Base-by-base conservation (phyloP, 2,888 invertebrate genomes). In the Phytoseiulus persimilis region DNA sequence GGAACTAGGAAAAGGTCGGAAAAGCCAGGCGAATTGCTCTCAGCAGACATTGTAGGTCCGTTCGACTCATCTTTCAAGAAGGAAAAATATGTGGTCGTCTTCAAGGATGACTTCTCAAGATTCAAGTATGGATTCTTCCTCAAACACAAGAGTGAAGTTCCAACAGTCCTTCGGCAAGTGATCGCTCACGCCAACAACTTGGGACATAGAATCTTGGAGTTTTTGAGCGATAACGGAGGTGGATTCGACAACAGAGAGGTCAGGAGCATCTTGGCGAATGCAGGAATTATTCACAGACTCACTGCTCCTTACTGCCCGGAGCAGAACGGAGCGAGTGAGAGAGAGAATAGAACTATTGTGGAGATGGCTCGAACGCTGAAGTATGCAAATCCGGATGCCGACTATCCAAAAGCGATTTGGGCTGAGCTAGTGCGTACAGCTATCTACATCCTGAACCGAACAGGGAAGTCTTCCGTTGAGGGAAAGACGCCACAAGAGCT, bases 291-390 rank as follows among this genome's bases (percentile, higher is more conserved):
- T 1, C 90, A 91, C 83, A 45, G 90, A 83, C 31, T 90, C 0
- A 91, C 91, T 9, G 90, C 91, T 6, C 90, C 91, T 1, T 90
- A 90, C 31, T 91, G 89, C 0, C 90, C 90, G 11, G 90, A 91
- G 83, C 91, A 91, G 84, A 90, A 90, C 90, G 91, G 90, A 32
- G 90, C 90, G 0, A 90, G 90, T 23, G 91, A 91, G 46, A 23
- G 89, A 46, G 83, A 90, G 87, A 90, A 90, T 89, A 31, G 89
- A 65, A 90, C 91, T 84, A 28, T 83, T 83, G 83, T 90, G 90
- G 90, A 91, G 90, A 90, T 90, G 90, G 89, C 90, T 84, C n/a
- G 90, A 31, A 83, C 89, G 3, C 65, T 90, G 23, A 90, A 83
- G 39, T 83, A 89, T 28, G 83, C n/a, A n/a, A 83, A 31, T 14